phyloP scores from a whole-genome alignment of 2,113 vertebrate species.

The Cygnus buccinator region DNA sequence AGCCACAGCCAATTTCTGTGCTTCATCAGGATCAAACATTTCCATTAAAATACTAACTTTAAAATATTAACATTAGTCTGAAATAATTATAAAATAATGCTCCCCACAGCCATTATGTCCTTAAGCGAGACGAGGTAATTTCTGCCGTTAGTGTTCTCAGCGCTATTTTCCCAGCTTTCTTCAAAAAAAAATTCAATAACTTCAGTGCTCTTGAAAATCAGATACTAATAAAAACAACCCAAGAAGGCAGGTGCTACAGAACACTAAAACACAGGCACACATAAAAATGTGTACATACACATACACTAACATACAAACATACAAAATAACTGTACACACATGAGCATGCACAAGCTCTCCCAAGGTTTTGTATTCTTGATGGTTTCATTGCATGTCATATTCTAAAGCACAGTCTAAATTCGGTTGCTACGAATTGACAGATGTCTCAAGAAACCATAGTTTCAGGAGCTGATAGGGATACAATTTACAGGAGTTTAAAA shows the following conservation, averaged over 20 bases:
- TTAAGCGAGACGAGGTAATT: slow-evolving; percentile 10
- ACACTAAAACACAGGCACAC: not conserved
- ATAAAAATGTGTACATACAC: not conserved
- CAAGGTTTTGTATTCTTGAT: not conserved
- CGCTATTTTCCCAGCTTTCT: not conserved
- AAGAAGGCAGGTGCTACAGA: not conserved
- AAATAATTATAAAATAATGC: slow-evolving; percentile 69
- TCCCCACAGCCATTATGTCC: not conserved
- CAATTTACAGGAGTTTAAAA: not conserved
- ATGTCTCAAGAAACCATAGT: not conserved
- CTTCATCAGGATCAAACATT: slow-evolving; percentile 59
- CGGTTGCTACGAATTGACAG: not conserved
- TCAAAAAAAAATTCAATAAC: not conserved
- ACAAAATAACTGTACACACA: not conserved
- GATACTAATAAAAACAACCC: slow-evolving; percentile 22
- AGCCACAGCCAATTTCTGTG: slow-evolving; percentile 36
- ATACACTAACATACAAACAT: rapidly evolving
- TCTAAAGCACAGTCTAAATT: not conserved
- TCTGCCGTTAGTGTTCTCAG: slow-evolving; percentile 17
- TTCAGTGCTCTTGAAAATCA: slow-evolving; percentile 41
- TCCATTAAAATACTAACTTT: slow-evolving; percentile 66
- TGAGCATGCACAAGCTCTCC: not conserved
- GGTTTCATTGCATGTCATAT: not conserved
- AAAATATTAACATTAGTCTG: slow-evolving; percentile 56
- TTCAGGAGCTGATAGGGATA: not conserved